phyloP scores from a whole-genome alignment of 64 coral and sea anemone species.

The Orbicella faveolata region DNA sequence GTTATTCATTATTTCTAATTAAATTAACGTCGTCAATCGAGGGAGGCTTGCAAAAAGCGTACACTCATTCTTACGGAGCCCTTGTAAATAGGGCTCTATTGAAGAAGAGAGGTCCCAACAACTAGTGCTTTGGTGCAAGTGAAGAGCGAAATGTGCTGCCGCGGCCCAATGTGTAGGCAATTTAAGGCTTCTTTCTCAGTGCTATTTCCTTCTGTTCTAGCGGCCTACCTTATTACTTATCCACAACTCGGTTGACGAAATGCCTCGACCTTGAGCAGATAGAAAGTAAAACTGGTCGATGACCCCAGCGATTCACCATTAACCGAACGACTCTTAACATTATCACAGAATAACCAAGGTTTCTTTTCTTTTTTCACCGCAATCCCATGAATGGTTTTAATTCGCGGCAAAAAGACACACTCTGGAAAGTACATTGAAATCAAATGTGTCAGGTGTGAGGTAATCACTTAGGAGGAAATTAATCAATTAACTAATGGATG shows the following conservation, averaged over 20 bases:
- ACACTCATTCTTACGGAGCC: background rate
- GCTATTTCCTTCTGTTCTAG: too few relatives aligned
- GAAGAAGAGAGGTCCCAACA: too few relatives aligned
- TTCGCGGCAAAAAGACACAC: background rate
- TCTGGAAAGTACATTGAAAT: background rate
- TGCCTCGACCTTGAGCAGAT: background rate
- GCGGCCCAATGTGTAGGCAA: too few relatives aligned
- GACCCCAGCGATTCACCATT: too few relatives aligned
- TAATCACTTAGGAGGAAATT: background rate
- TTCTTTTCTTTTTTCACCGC: background rate
- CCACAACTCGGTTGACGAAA: too few relatives aligned
- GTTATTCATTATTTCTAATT: slow-evolving; percentile 8
- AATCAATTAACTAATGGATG: background rate
- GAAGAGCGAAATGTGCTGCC: too few relatives aligned
- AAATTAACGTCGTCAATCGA: slow-evolving; percentile 19
- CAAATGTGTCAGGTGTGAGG: background rate
- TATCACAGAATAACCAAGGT: too few relatives aligned
- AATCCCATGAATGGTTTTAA: background rate
- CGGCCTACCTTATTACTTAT: too few relatives aligned
- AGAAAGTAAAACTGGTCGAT: too few relatives aligned
- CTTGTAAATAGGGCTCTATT: background rate
- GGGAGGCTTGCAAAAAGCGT: background rate
- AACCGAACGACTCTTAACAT: too few relatives aligned
- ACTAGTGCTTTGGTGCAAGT: too few relatives aligned
- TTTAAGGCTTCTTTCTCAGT: too few relatives aligned